phyloP scores from a whole-genome alignment of 2,113 vertebrate species.

The Chaetodon trifascialis region DNA sequence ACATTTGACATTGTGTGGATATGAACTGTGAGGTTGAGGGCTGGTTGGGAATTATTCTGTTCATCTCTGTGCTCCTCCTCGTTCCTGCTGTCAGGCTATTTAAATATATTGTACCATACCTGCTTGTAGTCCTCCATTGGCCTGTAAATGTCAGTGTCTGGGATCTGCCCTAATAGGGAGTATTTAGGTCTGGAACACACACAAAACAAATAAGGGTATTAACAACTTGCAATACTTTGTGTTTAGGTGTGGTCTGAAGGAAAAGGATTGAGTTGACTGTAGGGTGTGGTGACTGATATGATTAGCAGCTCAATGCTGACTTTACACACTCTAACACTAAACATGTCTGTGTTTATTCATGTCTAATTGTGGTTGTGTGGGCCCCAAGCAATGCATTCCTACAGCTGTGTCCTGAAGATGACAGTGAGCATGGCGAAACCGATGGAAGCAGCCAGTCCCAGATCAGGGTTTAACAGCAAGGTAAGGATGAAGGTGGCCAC shows the following conservation, averaged over 20 bases:
- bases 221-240: not conserved
- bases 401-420: slow-evolving; percentile 94
- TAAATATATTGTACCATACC: slow-evolving; percentile 83
- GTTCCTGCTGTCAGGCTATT: not conserved
- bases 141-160: slow-evolving; percentile 90
- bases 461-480: slow-evolving; percentile 89
- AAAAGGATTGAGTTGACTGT: not conserved
- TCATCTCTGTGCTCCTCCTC: not conserved
- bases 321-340: not conserved
- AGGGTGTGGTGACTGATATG: not conserved
- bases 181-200: slow-evolving; percentile 88
- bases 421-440: slow-evolving; percentile 90
- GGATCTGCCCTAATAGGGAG: slow-evolving; percentile 91
- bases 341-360: not conserved
- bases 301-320: not conserved
- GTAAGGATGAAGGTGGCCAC: slow-evolving; percentile 91
- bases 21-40: not conserved
- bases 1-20: no score
- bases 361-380: not conserved
- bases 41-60: not conserved
- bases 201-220: not conserved
- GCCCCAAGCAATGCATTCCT: slow-evolving; percentile 61
- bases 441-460: slow-evolving; percentile 88
- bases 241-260: not conserved
- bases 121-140: slow-evolving; percentile 88